Base-by-base conservation (phyloP, 1,140 invertebrate genomes). In the Hesperophylax magnus region DNA sequence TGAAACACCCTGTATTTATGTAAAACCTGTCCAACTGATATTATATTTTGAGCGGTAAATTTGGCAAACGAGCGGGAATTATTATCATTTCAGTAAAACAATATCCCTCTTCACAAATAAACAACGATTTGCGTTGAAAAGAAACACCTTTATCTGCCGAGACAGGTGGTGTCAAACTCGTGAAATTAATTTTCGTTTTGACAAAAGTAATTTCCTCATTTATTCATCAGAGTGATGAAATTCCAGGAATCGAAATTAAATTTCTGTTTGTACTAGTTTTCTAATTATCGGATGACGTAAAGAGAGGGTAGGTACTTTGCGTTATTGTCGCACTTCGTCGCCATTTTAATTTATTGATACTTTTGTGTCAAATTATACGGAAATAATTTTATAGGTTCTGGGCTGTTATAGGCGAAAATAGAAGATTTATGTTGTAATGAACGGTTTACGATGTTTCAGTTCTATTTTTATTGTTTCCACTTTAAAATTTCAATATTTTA, bases 121-220 rank as follows among this genome's bases (percentile, higher is more conserved):
- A 58, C 56, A 58, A 58, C n/a, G 20, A 58, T 58, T n/a, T 34
- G 34, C 65, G 20, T 34, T 69, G 31, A 69, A 69, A 69, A 69
- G 65, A 47, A 39, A 69, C 34, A 69, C 65, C 65, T 34, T 65
- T 69, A 69, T 69, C 65, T 69, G 18, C 7, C 7, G 65, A 69
- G 65, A 65, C 61, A 69, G 65, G 31, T 69, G 65, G 31, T 69
- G 65, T 69, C 65, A 69, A 69, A 52, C 65, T 69, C 9, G 65
- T 47, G 65, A 69, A 47, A 69, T 69, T 69, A 69, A 69, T 69
- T 69, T 69, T 69, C 65, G 17, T 69, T 69, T 47, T 17, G 65
- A 69, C 65, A 69, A 69, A 69, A 69, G 65, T 52, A 69, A 69
- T 69, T 69, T 69, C 65, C 34, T 47, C 31, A 27, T 22, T 58